These are phyloP conservation scores for Acleris cristana DNA, from an alignment of 2,888 invertebrate genomes.

Conservation along the genomic window DNA sequence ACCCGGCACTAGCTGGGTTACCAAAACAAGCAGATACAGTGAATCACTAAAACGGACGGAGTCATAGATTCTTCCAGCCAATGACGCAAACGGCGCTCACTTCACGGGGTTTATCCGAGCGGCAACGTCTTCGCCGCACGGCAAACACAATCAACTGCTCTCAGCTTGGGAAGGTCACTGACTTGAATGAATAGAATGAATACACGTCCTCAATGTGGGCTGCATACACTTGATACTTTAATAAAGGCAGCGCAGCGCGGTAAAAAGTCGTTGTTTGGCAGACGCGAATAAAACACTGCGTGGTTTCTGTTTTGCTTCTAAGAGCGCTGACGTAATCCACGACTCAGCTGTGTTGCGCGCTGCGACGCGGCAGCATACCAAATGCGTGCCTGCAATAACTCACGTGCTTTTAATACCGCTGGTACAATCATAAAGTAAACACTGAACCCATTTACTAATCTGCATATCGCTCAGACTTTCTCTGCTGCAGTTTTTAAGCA, in stretches of 20 bases:
- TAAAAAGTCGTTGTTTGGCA: conserved; percentile 53
- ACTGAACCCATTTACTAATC: conserved; percentile 43
- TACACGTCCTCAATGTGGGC: conserved; percentile 42
- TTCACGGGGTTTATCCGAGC: conserved; percentile 21
- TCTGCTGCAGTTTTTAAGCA: no score
- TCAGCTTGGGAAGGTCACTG: conserved; percentile 55
- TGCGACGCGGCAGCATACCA: conserved; percentile 52
- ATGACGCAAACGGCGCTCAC: conserved; percentile 71
- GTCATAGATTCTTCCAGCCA: conserved; percentile 64
- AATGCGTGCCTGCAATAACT: conserved; percentile 59
- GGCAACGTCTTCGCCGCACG: conserved; percentile 23
- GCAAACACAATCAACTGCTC: conserved; percentile 43
- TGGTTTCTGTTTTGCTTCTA: conserved; percentile 30
- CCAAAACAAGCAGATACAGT: conserved; percentile 58
- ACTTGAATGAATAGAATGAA: conserved; percentile 45
- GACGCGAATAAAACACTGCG: conserved; percentile 35
- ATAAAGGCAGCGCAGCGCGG: conserved; percentile 12
- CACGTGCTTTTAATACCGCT: conserved; percentile 68
- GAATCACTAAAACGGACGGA: conserved; percentile 67
- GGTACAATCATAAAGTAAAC: conserved; percentile 57
- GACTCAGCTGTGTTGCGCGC: conserved; percentile 50
- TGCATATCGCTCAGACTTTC: conserved; percentile 33
- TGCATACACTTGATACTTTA: conserved; percentile 7
- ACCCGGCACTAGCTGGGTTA: conserved; percentile 22
- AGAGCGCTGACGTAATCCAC: conserved; percentile 71